Evolutionary conservation across 2,888 invertebrate genomes (phyloP).

Genomic region (Melieria crassipennis): DNA sequence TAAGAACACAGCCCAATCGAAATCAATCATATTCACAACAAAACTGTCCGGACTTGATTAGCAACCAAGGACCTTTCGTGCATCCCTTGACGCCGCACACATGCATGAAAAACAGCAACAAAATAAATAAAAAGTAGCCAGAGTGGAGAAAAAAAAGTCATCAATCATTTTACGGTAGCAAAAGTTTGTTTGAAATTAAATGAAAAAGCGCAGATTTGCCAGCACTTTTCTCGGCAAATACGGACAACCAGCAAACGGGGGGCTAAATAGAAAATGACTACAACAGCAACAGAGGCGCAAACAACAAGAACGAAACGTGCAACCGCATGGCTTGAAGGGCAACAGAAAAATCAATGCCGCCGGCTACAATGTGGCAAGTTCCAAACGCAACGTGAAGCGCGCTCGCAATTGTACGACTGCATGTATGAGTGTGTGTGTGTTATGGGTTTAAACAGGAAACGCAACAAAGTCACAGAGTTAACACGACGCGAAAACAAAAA

Average conservation of each 20-base stretch:
- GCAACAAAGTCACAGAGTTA: slow-evolving; percentile 16
- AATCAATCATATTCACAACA: too few species aligned
- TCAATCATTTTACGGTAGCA: slow-evolving; percentile 17
- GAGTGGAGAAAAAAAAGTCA: slow-evolving; percentile 4
- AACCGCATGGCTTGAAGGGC: neutral
- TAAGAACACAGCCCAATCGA: too few species aligned
- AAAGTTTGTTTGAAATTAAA: slow-evolving; percentile 26
- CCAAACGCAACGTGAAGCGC: too few species aligned
- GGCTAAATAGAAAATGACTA: too few species aligned
- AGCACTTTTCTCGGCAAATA: too few species aligned
- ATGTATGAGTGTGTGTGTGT: neutral
- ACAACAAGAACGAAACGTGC: neutral
- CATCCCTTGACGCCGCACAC: too few species aligned
- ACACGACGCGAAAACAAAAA: slow-evolving; percentile 15
- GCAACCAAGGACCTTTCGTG: too few species aligned
- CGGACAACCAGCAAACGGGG: neutral
- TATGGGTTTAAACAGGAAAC: neutral
- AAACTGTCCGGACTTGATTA: too few species aligned
- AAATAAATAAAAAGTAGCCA: neutral
- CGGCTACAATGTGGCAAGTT: too few species aligned
- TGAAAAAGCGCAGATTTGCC: slow-evolving; percentile 19
- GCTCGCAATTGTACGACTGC: neutral
- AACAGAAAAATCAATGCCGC: neutral
- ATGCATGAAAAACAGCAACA: neutral
- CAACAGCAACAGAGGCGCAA: neutral